Base-by-base conservation (phyloP, 2,888 invertebrate species). In the Sinohyriopsis cumingii region DNA sequence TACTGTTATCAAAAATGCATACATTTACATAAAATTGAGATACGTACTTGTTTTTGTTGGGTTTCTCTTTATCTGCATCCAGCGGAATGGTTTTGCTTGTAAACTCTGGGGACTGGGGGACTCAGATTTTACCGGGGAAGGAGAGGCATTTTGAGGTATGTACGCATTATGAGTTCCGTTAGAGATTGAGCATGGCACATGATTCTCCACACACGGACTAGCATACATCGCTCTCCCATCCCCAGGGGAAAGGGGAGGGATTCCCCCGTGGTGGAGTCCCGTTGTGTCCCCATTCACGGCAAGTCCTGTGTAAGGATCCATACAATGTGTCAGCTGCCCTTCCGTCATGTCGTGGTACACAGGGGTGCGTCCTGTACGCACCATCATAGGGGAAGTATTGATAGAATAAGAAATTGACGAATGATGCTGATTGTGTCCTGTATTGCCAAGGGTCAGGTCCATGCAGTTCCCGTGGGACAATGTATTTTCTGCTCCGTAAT, bases 51-150 rank as follows among this genome's bases (percentile, higher is more conserved):
- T 96, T 91, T 98, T 98, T 65, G 97, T 96, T 81, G 96, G 95
- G 91, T 97, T 97, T 90, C 98, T 93, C 91, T 98, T 98, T 86
- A 98, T 95, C 92, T 98, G 97, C 98, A 98, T 98, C 98, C 98
- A 98, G 91, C 98, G 97, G 91, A 98, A 98, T 0, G 97, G 86
- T 75, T 86, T 86, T 53, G 78, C 77, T 71, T 82, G 81, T 59
- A 84, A 73, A 65, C 73, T 81, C 68, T 82, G 82, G 28, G 77
- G 80, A 45, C 77, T 79, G n/a, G 82, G 81, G 59, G 79, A 79
- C 67, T 86, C 86, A 33, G 82, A 78, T 71, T 86, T 86, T 61
- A 84, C 78, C 33, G 82, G 84, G 57, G 84, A 80, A 20, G 83
- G 77, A n/a, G 83, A 76, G 53, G 79, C 75, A 65, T 77, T 80